A percentile compares a stretch with the other conserved stretches of the same genome.
These are phyloP conservation scores for Eubucco bourcierii DNA, from an alignment of 2,113 vertebrate genomes.

Conservation along the genomic window DNA sequence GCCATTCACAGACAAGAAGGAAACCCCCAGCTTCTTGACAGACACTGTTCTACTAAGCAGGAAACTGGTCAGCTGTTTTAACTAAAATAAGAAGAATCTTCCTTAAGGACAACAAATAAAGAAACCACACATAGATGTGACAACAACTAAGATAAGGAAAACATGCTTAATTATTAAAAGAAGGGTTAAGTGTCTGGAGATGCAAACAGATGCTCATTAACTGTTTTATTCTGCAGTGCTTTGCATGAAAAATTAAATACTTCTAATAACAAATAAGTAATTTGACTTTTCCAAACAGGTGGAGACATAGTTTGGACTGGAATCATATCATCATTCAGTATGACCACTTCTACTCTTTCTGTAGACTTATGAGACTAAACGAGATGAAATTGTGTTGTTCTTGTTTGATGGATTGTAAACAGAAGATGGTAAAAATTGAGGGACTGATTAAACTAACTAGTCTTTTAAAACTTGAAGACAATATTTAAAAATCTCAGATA, in stretches of 20 bases:
- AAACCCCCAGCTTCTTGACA: neutral
- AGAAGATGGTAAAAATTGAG: neutral
- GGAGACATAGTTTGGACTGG: neutral
- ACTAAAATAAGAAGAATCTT: neutral
- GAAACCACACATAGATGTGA: neutral
- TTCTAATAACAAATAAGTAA: neutral
- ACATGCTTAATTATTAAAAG: neutral
- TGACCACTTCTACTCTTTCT: neutral
- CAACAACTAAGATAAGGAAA: neutral
- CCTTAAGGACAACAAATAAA: neutral
- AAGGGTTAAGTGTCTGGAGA: neutral
- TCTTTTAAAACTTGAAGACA: neutral
- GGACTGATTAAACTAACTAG: neutral
- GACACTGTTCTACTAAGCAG: neutral
- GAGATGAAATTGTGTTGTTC: neutral
- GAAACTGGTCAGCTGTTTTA: neutral
- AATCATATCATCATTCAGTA: neutral
- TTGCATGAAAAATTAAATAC: neutral
- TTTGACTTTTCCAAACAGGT: neutral
- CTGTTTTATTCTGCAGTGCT: neutral
- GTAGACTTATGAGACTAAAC: neutral
- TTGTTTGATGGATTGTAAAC: neutral
- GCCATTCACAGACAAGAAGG: neutral
- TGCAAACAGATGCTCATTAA: neutral
- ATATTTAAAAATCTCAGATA: neutral